A percentile compares a stretch with the other conserved stretches of the same genome.
phyloP scores from a whole-genome alignment of 2,113 vertebrate species.

The Merops nubicus region DNA sequence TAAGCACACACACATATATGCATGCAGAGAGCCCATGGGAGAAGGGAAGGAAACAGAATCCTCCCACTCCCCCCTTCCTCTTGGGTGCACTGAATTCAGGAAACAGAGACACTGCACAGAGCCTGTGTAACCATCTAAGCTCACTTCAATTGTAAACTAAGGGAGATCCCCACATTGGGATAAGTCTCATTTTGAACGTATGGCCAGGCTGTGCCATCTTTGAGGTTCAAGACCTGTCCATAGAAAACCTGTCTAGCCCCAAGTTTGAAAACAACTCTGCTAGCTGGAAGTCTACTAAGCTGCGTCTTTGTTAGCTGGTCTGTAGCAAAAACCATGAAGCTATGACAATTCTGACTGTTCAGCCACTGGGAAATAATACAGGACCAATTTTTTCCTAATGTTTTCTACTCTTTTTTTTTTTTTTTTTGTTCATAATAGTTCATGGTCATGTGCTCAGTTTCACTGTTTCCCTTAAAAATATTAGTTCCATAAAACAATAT shows the following conservation, averaged over 20 bases:
- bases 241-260: not conserved
- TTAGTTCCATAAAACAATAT: constrained; percentile 31
- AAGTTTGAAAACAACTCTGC: not conserved
- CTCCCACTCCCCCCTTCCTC: not conserved
- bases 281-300: not conserved
- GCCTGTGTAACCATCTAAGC: not conserved
- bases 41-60: not conserved
- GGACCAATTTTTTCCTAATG: not conserved
- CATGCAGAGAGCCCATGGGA: accelerated
- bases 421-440: not conserved
- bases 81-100: not conserved
- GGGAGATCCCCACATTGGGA: not conserved
- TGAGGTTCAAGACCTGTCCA: not conserved
- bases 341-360: not conserved
- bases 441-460: not conserved
- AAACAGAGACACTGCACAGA: not conserved
- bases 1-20: accelerated
- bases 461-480: constrained; percentile 20
- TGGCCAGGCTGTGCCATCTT: not conserved
- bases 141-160: not conserved
- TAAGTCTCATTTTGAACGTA: not conserved
- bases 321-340: not conserved
- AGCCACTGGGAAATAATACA: not conserved
- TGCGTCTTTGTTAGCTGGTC: not conserved
- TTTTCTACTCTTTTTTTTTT: not conserved